phyloP scores from a whole-genome alignment of 2,113 vertebrate genomes.

The Elanus axillaris region DNA sequence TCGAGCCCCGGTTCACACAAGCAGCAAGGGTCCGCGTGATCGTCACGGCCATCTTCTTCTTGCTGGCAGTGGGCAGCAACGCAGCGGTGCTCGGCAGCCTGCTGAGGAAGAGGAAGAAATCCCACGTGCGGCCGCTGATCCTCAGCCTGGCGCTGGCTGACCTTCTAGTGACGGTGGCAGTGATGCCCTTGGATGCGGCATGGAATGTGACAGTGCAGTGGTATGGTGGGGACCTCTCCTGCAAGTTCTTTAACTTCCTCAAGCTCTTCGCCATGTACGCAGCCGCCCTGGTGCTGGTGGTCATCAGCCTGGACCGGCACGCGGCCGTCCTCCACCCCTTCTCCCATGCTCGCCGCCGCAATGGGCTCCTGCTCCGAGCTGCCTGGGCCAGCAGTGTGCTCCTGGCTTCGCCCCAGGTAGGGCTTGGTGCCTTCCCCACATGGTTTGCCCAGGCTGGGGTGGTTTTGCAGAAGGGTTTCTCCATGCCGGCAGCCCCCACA shows the following conservation, averaged over 20 bases:
- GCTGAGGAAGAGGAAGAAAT: conserved; percentile 66
- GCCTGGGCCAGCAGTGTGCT: conserved; percentile 76
- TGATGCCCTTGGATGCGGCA: conserved; percentile 80
- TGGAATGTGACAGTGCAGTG: conserved; percentile 87
- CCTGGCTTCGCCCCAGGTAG: conserved; percentile 82
- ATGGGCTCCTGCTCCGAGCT: conserved; percentile 74
- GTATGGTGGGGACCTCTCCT: conserved; percentile 76
- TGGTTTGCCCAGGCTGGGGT: background rate
- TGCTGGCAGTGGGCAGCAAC: conserved; percentile 56
- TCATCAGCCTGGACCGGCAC: conserved; percentile 84
- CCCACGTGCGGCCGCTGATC: conserved; percentile 77
- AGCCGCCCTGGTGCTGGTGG: conserved; percentile 79
- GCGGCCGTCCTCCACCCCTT: conserved; percentile 78
- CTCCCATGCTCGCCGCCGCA: conserved; percentile 72
- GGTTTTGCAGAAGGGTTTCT: background rate
- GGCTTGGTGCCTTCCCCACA: fast-evolving
- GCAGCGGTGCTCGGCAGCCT: conserved; percentile 47
- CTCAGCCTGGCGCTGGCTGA: conserved; percentile 77
- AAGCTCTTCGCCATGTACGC: conserved; percentile 87
- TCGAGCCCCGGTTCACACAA: conserved; percentile 40
- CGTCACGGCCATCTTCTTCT: conserved; percentile 59
- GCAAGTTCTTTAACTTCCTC: conserved; percentile 82
- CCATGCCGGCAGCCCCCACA: background rate
- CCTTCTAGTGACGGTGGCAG: conserved; percentile 77
- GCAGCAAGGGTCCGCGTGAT: conserved; percentile 42